These are phyloP conservation scores for Leptopilina myrica DNA, from an alignment of 2,888 invertebrate genomes.

Conservation along the genomic window DNA sequence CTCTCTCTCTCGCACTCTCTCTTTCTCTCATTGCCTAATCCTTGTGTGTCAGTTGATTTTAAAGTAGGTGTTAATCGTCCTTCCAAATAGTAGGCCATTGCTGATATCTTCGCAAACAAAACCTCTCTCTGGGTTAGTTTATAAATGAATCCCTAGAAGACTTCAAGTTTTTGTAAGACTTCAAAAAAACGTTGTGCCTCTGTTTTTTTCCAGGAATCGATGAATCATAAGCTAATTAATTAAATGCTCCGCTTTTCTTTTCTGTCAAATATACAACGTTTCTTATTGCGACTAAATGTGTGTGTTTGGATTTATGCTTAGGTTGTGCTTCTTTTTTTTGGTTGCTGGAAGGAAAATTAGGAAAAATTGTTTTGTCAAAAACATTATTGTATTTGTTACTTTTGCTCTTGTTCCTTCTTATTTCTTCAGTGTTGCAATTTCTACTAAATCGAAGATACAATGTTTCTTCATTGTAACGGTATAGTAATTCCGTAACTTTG, in stretches of 20 bases:
- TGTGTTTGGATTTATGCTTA: too few species aligned
- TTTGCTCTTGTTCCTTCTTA: too few species aligned
- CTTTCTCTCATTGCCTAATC: constrained; percentile 19
- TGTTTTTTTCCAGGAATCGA: constrained; percentile 10
- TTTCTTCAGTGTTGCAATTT: too few species aligned
- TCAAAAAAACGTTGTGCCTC: constrained; percentile 47
- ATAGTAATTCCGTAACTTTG: too few species aligned
- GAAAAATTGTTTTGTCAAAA: too few species aligned
- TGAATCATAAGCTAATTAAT: constrained; percentile 19
- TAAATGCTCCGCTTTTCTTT: not conserved
- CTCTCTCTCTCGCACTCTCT: too few species aligned
- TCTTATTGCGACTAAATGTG: not conserved
- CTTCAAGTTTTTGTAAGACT: constrained; percentile 56
- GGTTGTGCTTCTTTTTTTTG: too few species aligned
- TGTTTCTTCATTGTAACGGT: too few species aligned
- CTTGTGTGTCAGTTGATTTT: constrained; percentile 5
- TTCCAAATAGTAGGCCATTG: constrained; percentile 57
- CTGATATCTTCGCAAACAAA: constrained; percentile 52
- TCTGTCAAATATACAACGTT: not conserved
- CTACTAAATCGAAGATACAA: too few species aligned
- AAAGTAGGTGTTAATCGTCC: constrained; percentile 44
- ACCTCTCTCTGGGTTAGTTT: constrained; percentile 49
- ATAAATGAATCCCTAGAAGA: constrained; percentile 55
- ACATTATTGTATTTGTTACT: too few species aligned
- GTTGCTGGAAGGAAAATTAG: too few species aligned